Conservation (phyloP, 2,113 vertebrate species). For the Heptranchias perlo region DNA sequence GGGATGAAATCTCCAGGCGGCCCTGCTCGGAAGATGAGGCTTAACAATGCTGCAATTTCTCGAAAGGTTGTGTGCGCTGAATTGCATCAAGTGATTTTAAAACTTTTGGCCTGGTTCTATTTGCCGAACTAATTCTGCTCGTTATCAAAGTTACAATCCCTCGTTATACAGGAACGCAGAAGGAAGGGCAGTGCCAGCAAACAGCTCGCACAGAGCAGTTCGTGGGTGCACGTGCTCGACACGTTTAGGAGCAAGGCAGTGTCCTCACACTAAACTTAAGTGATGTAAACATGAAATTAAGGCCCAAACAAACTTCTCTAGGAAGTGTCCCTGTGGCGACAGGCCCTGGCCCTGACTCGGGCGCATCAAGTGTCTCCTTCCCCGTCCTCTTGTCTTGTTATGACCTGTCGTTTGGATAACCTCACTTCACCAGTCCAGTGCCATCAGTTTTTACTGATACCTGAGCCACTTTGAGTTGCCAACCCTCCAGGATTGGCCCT, state of each 20-base stretch:
- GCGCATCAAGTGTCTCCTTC: not conserved
- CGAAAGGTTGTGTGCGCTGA: not conserved
- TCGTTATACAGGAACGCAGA: no score
- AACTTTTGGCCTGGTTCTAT: not conserved
- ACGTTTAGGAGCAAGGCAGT: not conserved
- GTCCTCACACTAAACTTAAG: not conserved
- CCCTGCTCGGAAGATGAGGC: not conserved
- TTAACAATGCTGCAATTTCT: not conserved
- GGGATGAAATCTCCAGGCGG: not conserved
- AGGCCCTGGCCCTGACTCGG: not conserved
- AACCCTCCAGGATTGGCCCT: not conserved
- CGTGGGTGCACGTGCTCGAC: not conserved
- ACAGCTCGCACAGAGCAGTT: not conserved
- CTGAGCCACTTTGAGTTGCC: not conserved
- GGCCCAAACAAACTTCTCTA: not conserved
- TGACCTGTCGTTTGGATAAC: not conserved
- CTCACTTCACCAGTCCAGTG: not conserved
- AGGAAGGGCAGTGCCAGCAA: not conserved
- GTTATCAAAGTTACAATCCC: no score
- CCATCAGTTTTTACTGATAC: not conserved
- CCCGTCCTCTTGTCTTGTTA: not conserved
- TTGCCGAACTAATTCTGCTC: not conserved
- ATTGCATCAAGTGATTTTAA: not conserved
- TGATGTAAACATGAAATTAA: not conserved
- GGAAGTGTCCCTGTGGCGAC: no score